Conservation (phyloP, 1,140 invertebrate species). For the Eulimnadia texana region DNA sequence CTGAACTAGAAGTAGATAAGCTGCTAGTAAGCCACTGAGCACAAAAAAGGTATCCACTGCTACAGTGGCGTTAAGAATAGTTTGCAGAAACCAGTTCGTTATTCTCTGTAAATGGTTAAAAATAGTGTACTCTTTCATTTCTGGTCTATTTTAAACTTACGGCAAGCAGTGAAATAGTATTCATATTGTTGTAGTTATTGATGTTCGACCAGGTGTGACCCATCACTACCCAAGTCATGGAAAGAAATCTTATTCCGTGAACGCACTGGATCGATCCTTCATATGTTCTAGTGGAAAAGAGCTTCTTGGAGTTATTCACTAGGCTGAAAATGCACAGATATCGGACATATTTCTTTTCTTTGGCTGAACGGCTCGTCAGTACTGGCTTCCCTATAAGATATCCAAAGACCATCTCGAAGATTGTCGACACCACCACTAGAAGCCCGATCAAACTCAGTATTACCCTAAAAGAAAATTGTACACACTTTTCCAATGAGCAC, state of each 20-base stretch:
- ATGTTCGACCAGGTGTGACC: constrained; percentile 69
- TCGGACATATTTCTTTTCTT: background rate
- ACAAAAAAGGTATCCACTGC: constrained; percentile 11
- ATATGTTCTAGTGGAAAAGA: constrained; percentile 29
- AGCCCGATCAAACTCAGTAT: constrained; percentile 1
- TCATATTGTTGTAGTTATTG: constrained; percentile 24
- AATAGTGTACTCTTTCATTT: no score
- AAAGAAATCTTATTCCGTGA: constrained; percentile 67
- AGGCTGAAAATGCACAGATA: constrained; percentile 25
- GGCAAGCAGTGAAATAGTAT: no score
- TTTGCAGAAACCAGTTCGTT: background rate
- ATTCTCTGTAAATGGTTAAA: background rate
- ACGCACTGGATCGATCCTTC: constrained; percentile 55
- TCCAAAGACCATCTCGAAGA: constrained; percentile 1
- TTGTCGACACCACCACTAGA: background rate
- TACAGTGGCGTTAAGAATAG: background rate
- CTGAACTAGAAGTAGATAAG: constrained; percentile 14
- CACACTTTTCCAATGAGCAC: no score
- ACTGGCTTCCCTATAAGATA: background rate
- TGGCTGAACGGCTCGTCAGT: background rate
- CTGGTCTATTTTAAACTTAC: no score
- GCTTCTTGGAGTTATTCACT: constrained; percentile 28
- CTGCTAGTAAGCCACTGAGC: constrained; percentile 3
- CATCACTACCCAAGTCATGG: constrained; percentile 77
- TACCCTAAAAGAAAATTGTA: no score